phyloP scores from a whole-genome alignment of 2,888 invertebrate species.

The Heliconius aoede region DNA sequence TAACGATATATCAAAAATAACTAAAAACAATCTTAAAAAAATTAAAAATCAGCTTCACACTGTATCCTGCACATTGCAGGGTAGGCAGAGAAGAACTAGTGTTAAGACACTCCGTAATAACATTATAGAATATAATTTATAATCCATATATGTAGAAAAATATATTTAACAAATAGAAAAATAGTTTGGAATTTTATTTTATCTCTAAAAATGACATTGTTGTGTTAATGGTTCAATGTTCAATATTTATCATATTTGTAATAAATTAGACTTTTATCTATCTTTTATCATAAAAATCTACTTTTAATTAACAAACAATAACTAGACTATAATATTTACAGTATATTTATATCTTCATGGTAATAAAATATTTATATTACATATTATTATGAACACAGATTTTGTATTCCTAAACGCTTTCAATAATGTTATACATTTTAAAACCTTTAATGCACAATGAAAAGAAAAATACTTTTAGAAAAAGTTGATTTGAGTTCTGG shows the following conservation, averaged over 20 bases:
- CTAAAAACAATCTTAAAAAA: too few species aligned
- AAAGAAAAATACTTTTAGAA: too few species aligned
- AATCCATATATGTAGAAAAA: too few species aligned
- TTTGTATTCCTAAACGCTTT: not conserved
- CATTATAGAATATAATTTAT: too few species aligned
- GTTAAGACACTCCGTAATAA: too few species aligned
- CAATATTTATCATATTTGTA: conserved; percentile 13
- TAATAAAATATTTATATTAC: not conserved
- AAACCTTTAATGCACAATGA: too few species aligned
- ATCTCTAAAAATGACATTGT: not conserved
- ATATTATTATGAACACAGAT: not conserved
- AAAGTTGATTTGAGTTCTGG: too few species aligned
- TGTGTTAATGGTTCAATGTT: conserved; percentile 2
- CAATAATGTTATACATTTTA: not conserved
- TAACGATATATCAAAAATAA: too few species aligned
- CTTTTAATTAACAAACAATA: conserved; percentile 8
- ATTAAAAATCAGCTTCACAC: too few species aligned
- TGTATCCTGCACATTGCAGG: too few species aligned
- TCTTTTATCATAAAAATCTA: not conserved
- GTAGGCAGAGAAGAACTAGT: too few species aligned
- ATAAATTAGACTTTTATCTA: conserved; percentile 11
- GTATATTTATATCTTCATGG: not conserved
- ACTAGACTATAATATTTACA: not conserved
- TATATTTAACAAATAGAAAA: not conserved
- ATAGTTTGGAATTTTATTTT: not conserved